Evolutionary conservation across 2,888 invertebrate species (phyloP), one percentile per base, ranked within the genome.

Genomic region (Fragum whitleyi): DNA sequence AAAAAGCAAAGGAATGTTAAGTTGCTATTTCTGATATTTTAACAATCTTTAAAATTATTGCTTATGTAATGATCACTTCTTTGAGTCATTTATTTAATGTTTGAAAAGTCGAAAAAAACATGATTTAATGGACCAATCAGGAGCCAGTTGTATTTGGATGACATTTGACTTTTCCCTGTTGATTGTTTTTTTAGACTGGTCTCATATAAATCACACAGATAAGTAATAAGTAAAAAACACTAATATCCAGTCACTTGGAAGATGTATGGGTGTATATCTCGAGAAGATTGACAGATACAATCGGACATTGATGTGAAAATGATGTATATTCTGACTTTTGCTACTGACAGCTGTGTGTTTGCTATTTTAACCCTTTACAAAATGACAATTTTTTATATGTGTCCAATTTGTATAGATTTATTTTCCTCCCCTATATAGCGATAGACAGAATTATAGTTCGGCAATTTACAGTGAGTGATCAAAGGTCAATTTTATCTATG

Each of bases 81-180:
- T 65, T 65, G 65, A 65, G 65, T 65, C 65, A 65, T 42, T 23
- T 61, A 6, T 23, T 1, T 65, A 47, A 19, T 47, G 47, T 47
- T 47, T 47, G n/a, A 47, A 47, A 47, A 28, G n/a, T 23, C n/a
- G 3, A 57, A 26, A 65, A 42, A 21, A 36, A 65, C 65, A 23
- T n/a, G 26, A 19, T 39, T 21, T 16, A 65, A 65, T 7, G 65
- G 65, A 65, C 79, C 79, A 79, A 79, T 79, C 75, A 79, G n/a
- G 57, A 28, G 23, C 53, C 23, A 42, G 28, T 67, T 67, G 51
- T 47, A 68, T 72, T 75, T 62, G 69, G 42, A 71, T 70, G 81
- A 74, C 81, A 61, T 77, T 70, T 81, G 81, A 74, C 81, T 81
- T 81, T 77, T 81, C 81, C 76, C 74, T 53, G 77, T 81, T 70